Evolutionary conservation across 2,888 invertebrate genomes (phyloP), one percentile per base, ranked within the genome.

Genomic region (Sabellastarte sp.): DNA sequence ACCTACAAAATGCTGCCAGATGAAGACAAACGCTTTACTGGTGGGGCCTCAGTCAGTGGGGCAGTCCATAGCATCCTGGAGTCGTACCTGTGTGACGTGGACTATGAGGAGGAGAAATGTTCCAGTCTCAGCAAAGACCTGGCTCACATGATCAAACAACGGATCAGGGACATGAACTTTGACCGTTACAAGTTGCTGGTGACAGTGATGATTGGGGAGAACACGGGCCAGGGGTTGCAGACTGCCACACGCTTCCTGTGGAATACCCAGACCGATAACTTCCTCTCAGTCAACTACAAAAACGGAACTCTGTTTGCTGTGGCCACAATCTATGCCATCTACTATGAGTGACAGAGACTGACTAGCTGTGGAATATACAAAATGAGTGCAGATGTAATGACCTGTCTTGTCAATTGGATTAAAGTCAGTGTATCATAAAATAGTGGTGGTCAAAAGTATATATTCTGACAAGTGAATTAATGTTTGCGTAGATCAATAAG

Each of bases 111-210:
- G 41, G 41, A 41, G 10, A 41, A 41, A 41, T 41, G 71, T 60
- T 63, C 74, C 28, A 73, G 70, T 52, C 65, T 77, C 58, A 70
- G 68, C 50, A 73, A 73, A 63, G 59, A 71, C 10, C 60, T 78
- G 5, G 69, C 70, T 26, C 76, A 76, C 32, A 77, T 77, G 51
- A 74, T 77, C 20, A 77, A 77, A 61, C 73, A 76, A 5, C 69
- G 67, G 56, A 74, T 77, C 20, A 77, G 77, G 63, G 41, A 50
- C 15, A 58, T 77, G 41, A 67, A 70, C n/a, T 77, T 71, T 62
- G 76, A 77, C 59, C 67, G 78, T 24, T 77, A 77, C 64, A 77
- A 76, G 63, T 65, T 78, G 20, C 65, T 78, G 3, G 68, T 69
- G 51, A 60, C 65, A 10, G 70, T 77, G 2, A 57, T 67, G 10